A percentile compares a stretch with the other conserved stretches of the same genome.
Evolutionary conservation across 2,797 vertebrate genomes (phyloP).

Genomic region (Paratrypauchen microcephalus): DNA sequence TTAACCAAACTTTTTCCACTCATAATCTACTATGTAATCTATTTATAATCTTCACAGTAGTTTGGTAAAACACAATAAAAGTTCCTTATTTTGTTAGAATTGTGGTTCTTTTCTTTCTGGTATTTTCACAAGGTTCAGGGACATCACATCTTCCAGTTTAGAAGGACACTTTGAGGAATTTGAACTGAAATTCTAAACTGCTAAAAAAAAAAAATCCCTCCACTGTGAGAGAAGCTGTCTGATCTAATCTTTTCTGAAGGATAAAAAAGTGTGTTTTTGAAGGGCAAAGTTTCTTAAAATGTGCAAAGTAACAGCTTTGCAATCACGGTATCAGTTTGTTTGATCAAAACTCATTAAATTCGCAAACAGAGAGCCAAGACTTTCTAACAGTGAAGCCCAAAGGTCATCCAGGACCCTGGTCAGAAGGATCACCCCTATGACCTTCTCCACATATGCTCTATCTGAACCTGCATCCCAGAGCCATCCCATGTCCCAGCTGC

Average conservation of each 20-base stretch:
- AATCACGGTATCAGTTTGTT: background rate
- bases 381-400: background rate
- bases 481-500: background rate
- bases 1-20: background rate
- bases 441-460: constrained; percentile 16
- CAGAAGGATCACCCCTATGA: constrained; percentile 2
- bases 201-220: too few species aligned
- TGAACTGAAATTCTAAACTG: too few species aligned
- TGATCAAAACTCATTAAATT: background rate
- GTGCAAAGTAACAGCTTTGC: background rate
- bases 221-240: background rate
- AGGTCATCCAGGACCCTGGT: constrained; percentile 10
- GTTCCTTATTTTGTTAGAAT: too few species aligned
- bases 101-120: too few species aligned
- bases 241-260: background rate
- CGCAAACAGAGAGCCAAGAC: background rate
- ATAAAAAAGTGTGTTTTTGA: too few species aligned
- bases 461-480: background rate
- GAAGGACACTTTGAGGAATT: too few species aligned
- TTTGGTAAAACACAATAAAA: too few species aligned
- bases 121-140: too few species aligned
- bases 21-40: too few species aligned
- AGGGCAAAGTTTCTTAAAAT: too few species aligned
- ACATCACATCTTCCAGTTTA: too few species aligned
- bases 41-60: background rate